phyloP scores from a whole-genome alignment of 2,113 vertebrate genomes.

The Solenodon paradoxus region DNA sequence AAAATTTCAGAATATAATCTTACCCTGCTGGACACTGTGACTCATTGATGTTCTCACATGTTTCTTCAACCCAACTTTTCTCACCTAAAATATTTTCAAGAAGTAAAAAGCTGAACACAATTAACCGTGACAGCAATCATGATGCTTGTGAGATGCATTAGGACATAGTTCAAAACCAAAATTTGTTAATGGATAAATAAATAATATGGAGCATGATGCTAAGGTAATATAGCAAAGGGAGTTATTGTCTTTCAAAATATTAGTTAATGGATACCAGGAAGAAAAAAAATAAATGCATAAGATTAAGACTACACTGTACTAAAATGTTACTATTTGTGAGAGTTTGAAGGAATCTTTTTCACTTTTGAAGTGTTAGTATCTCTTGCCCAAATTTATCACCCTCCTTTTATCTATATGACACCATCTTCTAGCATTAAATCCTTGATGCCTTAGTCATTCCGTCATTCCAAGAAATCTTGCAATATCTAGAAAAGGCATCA shows the following conservation, averaged over 20 bases:
- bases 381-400: conserved; percentile 1
- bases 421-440: neutral
- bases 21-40: conserved; percentile 86
- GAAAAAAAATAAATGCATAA: neutral
- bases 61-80: conserved; percentile 85
- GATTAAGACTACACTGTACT: neutral
- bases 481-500: neutral
- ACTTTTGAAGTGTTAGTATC: neutral
- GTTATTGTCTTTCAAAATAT: neutral
- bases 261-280: neutral
- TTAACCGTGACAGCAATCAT: neutral
- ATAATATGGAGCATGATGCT: neutral
- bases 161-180: neutral
- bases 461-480: neutral
- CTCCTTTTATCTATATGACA: neutral
- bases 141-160: neutral
- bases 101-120: conserved; percentile 39
- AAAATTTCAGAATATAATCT: conserved; percentile 64
- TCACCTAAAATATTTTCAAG: conserved; percentile 79
- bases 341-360: neutral
- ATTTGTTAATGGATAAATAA: neutral
- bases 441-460: neutral
- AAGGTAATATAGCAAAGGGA: neutral
- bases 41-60: conserved; percentile 81
- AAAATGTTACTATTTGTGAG: neutral